phyloP scores from a whole-genome alignment of 2,888 invertebrate species.

The Amiota mariae region DNA sequence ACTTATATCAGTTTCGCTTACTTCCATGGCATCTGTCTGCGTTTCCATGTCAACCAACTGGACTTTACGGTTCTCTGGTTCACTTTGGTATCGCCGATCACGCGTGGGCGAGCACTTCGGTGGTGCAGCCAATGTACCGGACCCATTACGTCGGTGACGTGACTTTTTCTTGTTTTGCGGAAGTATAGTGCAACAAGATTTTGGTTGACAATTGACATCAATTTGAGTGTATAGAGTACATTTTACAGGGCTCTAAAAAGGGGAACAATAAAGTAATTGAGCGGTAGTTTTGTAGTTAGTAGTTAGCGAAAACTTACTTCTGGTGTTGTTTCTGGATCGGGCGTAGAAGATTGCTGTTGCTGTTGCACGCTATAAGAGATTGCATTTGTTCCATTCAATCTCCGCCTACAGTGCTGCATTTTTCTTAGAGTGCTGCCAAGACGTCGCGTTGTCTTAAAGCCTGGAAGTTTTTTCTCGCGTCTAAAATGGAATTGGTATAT shows the following conservation, averaged over 20 bases:
- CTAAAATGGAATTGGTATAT: slow-evolving; percentile 45
- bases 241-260: slow-evolving; percentile 75
- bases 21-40: slow-evolving; percentile 80
- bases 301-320: slow-evolving; percentile 59
- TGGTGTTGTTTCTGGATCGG: slow-evolving; percentile 74
- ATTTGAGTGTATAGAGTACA: slow-evolving; percentile 78
- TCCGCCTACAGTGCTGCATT: slow-evolving; percentile 71
- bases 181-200: slow-evolving; percentile 74
- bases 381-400: slow-evolving; percentile 64
- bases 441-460: slow-evolving; percentile 70
- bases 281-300: neutral
- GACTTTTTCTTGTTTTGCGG: slow-evolving; percentile 74
- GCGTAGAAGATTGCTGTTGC: slow-evolving; percentile 70
- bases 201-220: slow-evolving; percentile 76
- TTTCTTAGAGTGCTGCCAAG: slow-evolving; percentile 71
- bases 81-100: slow-evolving; percentile 75
- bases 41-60: slow-evolving; percentile 79
- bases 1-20: slow-evolving; percentile 78
- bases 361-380: slow-evolving; percentile 55
- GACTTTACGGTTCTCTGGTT: slow-evolving; percentile 72
- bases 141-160: slow-evolving; percentile 77
- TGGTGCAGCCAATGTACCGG: slow-evolving; percentile 75
- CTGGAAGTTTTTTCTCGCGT: slow-evolving; percentile 72
- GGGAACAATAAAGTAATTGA: slow-evolving; percentile 12
- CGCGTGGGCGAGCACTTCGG: slow-evolving; percentile 75